Evolutionary conservation across 2,113 vertebrate species (phyloP), one percentile per base, ranked within the genome.

Genomic region (Eulacestoma nigropectus): DNA sequence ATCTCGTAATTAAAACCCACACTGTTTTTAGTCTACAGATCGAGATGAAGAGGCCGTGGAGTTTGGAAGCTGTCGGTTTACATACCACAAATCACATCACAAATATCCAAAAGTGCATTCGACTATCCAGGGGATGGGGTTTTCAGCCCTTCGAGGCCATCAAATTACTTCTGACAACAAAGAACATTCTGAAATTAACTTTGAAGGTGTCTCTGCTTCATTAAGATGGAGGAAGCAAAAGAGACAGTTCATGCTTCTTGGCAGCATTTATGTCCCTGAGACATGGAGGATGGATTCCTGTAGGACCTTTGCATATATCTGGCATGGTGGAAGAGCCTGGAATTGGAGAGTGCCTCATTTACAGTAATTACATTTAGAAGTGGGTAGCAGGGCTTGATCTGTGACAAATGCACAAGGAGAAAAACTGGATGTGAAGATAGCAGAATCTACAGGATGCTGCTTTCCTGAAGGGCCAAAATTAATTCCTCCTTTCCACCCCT

Each of bases 1-100:
- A 70, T 87, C 64, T 93, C 70, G 75, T 85, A 93, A 96, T 87
- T 93, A 90, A 93, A 91, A 60, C 22, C 25, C 44, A 76, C 49
- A 52, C 30, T 64, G 65, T 1, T 91, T 89, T 87, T 84, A 84
- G 49, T 59, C 50, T 87, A 78, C 59, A 82, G 39, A 89, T 56
- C 39, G 52, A 81, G 59, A 86, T 33, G 59, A 42, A 84, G 26
- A 56, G 49, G 67, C 22, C 26, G 42, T 11, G 13, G 22, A 83
- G 27, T 44, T 65, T 84, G 60, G 35, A 87, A 93, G 56, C 42
- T 72, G n/a, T 26, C 69, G 82, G 37, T 53, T 92, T 72, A 82
- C 35, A 79, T 41, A 25, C 5, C 16, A 25, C 39, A 84, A 55
- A 87, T 67, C 68, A 53, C 37, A 91, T 55, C 55, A 47, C 81